Base-by-base conservation (phyloP, 2,888 invertebrate species). In the Harpalus rufipes region DNA sequence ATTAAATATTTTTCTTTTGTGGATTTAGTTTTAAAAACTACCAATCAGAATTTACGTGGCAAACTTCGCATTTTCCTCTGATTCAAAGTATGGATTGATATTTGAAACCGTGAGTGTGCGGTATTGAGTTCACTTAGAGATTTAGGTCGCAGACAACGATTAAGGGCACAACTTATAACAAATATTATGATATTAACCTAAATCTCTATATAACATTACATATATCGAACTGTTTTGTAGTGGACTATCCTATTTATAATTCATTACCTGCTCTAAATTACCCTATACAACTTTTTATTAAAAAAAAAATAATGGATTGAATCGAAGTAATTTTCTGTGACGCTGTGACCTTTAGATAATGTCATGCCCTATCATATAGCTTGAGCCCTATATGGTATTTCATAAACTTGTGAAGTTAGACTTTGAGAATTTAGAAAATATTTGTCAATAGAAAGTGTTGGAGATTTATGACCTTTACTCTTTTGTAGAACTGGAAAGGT, bases 121-220 rank as follows among this genome's bases (percentile, higher is more conserved):
- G 14, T 59, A 16, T 59, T 16, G n/a, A 59, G 16, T 14, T 2
- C 59, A 59, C 10, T 12, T 59, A 7, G 14, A 59, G 59, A 59
- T 59, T 59, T 12, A 59, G 59, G 59, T 59, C 59, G 14, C n/a
- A 59, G 59, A 59, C 59, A 59, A 59, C 59, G 59, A 59, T 59
- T 59, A 59, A 59, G 59, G 59, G 59, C 59, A 59, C 0, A 59
- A 16, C 7, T 14, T 59, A 16, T 59, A 16, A 59, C 16, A 16
- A 14, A 59, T 59, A 59, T 59, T 59, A 59, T n/a, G 59, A 59
- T 59, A 59, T 59, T 59, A 59, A 59, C 14, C 16, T 16, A 16
- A 16, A 59, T 16, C 16, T 56, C 10, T n/a, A 59, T 14, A 59
- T 59, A 6, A 59, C 14, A 59, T 16, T 59, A 12, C 16, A 51